Evolutionary conservation across 2,888 invertebrate species (phyloP), one percentile per base, ranked within the genome.

Genomic region (Craniophora ligustri): DNA sequence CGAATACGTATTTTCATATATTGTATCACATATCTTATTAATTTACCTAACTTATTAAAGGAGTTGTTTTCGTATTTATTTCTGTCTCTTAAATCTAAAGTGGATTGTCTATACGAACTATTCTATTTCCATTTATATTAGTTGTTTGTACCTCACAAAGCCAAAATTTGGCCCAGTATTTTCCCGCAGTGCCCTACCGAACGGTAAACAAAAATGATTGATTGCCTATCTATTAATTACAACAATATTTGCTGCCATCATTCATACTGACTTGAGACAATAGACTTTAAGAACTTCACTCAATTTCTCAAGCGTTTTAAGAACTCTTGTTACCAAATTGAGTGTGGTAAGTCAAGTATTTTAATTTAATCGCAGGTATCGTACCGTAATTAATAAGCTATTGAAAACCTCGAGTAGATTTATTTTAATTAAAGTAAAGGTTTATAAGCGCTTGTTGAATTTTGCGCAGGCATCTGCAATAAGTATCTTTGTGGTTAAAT

Each of bases 191-290:
- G 34, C 45, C 40, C 53, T 48, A 51, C 35, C 45, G 30, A 10
- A 48, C 8, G 23, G 56, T 58, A 84, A 85, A 86, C 81, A 76
- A 74, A 75, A 82, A 82, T 87, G 87, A 89, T 88, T 81, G 87
- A 88, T 89, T 75, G 78, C 63, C 78, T 63, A 72, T 75, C 75
- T 76, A 79, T 84, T 81, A 86, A 84, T 85, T 80, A 79, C 75
- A 72, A 80, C 82, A 87, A 89, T 87, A 86, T 89, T 89, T 86
- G 78, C 78, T 46, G 51, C 77, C 69, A 81, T 78, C 79, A 70
- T 82, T 83, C 75, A 74, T 64, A 46, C 46, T 58, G 57, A 51
- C 51, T 57, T 36, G 60, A 71, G 49, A 73, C 79, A 82, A 81
- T 75, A 62, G 71, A 72, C 40, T 75, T 63, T 66, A 58, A 57